Percentiles rank a stretch among this genome's conserved stretches.
phyloP scores from a whole-genome alignment of 1,140 invertebrate species.

The Drosophila pachea region DNA sequence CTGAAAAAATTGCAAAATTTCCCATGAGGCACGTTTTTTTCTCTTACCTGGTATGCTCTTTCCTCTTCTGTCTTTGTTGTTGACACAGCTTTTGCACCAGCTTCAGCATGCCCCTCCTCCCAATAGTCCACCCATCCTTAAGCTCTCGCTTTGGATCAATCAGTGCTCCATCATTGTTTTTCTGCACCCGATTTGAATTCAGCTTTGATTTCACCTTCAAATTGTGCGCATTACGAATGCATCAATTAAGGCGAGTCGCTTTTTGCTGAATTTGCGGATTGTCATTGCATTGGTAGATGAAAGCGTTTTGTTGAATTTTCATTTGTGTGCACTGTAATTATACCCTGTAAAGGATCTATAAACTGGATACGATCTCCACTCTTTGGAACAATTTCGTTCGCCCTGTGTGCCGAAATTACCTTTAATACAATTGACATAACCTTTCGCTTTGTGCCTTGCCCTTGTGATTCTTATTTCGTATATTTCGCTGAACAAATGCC shows the following conservation, averaged over 20 bases:
- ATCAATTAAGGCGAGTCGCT: not conserved
- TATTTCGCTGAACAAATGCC: no score
- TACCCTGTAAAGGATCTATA: not conserved
- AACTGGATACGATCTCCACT: not conserved
- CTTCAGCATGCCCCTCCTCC: no score
- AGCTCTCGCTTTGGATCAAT: no score
- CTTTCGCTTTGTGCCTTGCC: not conserved
- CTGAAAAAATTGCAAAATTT: no score
- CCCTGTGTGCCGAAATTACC: no score
- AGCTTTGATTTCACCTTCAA: not conserved
- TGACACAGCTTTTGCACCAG: no score
- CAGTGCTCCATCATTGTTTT: not conserved
- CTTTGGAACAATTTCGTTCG: no score
- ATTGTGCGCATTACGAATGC: not conserved
- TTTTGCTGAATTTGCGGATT: slow-evolving; percentile 1
- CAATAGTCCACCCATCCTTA: no score
- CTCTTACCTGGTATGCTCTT: no score
- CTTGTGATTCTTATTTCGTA: not conserved
- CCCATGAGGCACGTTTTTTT: no score
- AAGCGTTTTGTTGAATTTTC: not conserved
- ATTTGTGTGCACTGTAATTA: not conserved
- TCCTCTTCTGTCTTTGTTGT: no score
- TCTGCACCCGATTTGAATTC: not conserved
- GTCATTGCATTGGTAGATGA: not conserved
- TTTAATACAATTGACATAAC: no score